A percentile compares a stretch with the other conserved stretches of the same genome.
Conservation (phyloP, 2,797 vertebrate species). For the Lepilemur septentrionalis region DNA sequence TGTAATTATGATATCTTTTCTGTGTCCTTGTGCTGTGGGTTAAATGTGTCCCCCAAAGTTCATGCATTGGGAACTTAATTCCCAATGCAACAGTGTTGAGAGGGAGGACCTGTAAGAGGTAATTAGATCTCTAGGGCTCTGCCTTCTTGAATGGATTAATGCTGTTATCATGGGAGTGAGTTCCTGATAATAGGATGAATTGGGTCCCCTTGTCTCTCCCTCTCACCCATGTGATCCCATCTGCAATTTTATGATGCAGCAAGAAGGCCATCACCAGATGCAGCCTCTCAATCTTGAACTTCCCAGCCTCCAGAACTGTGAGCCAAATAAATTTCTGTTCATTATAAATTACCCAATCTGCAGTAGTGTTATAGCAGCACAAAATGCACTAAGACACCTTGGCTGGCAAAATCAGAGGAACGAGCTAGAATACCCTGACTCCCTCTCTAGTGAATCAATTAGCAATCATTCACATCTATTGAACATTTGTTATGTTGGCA, state of each 20-base stretch:
- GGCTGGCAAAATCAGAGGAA: slow-evolving; percentile 14
- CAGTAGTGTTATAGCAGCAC: background rate
- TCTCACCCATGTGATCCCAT: background rate
- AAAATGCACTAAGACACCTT: background rate
- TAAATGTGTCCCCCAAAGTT: background rate
- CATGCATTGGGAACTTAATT: background rate
- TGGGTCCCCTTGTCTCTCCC: background rate
- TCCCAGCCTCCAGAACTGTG: background rate
- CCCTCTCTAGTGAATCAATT: background rate
- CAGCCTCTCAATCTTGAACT: background rate
- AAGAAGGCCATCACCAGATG: background rate
- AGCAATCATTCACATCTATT: background rate
- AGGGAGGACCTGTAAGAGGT: background rate
- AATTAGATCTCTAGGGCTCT: background rate
- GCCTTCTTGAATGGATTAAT: background rate
- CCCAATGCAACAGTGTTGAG: background rate
- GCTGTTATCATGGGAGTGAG: background rate
- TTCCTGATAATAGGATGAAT: background rate
- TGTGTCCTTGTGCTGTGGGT: background rate
- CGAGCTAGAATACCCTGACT: background rate
- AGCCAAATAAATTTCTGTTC: background rate
- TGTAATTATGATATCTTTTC: background rate
- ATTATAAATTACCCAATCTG: background rate
- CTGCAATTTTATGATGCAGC: background rate
- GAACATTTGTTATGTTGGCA: background rate